A percentile compares a stretch with the other conserved stretches of the same genome.
Conservation (phyloP, 1,140 invertebrate genomes). For the Drosophila takahashii region DNA sequence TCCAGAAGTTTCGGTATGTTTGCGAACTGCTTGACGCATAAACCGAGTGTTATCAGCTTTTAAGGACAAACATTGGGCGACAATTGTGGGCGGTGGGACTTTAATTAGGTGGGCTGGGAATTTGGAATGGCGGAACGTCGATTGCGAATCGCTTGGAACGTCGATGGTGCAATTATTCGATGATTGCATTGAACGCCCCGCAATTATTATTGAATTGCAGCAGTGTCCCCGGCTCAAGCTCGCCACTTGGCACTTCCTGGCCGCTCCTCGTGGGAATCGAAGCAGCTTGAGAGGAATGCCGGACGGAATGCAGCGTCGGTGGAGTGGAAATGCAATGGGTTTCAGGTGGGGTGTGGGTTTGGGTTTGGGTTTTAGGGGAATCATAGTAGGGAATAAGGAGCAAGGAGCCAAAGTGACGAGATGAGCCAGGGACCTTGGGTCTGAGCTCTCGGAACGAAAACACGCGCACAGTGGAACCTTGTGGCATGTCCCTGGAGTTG, state of each 20-base stretch:
- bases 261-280: not conserved
- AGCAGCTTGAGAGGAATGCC: slow-evolving; percentile 8
- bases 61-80: not conserved
- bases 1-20: no score
- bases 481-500: slow-evolving; percentile 43
- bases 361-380: not conserved
- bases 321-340: not conserved
- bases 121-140: slow-evolving; percentile 4
- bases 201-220: slow-evolving; percentile 31
- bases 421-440: slow-evolving; percentile 38
- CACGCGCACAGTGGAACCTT: slow-evolving; percentile 46
- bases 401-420: slow-evolving; percentile 21
- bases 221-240: slow-evolving; percentile 6
- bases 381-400: not conserved
- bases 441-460: slow-evolving; percentile 37
- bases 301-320: not conserved
- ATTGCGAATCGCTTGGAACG: slow-evolving; percentile 8
- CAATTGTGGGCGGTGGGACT: not conserved
- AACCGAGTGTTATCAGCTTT: not conserved
- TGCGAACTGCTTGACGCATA: not conserved
- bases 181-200: slow-evolving; percentile 12
- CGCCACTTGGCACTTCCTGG: slow-evolving; percentile 5
- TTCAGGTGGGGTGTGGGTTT: not conserved
- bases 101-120: not conserved
- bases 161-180: slow-evolving; percentile 18